Evolutionary conservation across 2,888 invertebrate genomes (phyloP).

Genomic region (Melipona beecheii): DNA sequence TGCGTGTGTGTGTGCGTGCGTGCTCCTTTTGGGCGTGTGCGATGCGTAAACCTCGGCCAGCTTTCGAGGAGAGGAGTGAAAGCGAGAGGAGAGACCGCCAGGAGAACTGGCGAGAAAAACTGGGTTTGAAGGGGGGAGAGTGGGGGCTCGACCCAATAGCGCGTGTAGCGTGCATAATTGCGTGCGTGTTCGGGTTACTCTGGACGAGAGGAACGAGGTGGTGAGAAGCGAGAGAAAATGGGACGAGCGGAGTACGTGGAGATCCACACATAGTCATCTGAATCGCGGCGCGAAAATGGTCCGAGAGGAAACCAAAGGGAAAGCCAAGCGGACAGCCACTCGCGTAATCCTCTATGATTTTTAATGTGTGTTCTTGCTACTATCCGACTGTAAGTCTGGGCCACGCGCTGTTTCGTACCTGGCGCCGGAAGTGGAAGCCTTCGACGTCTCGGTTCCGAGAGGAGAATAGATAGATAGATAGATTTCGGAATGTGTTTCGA

Average conservation of each 20-base stretch:
- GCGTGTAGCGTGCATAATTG: not conserved
- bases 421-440: conserved; percentile 58
- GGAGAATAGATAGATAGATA: no score
- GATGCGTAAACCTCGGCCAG: conserved; percentile 64
- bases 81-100: not conserved
- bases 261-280: not conserved
- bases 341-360: conserved; percentile 75
- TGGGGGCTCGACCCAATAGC: conserved; percentile 23
- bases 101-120: not conserved
- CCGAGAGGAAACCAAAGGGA: conserved; percentile 26
- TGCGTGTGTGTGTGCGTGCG: conserved; percentile 8
- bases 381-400: conserved; percentile 72
- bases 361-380: conserved; percentile 79
- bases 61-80: conserved; percentile 29
- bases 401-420: conserved; percentile 57
- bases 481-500: not conserved
- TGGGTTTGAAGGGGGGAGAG: not conserved
- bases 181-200: not conserved
- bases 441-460: conserved; percentile 1
- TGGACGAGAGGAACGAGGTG: not conserved
- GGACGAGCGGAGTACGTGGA: conserved; percentile 5
- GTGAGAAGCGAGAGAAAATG: no score
- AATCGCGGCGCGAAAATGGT: conserved; percentile 2
- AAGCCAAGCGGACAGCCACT: conserved; percentile 31
- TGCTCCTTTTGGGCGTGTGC: conserved; percentile 62